These are phyloP conservation scores for Melinopterus prodromus DNA, from an alignment of 2,888 invertebrate species.

Conservation along the genomic window DNA sequence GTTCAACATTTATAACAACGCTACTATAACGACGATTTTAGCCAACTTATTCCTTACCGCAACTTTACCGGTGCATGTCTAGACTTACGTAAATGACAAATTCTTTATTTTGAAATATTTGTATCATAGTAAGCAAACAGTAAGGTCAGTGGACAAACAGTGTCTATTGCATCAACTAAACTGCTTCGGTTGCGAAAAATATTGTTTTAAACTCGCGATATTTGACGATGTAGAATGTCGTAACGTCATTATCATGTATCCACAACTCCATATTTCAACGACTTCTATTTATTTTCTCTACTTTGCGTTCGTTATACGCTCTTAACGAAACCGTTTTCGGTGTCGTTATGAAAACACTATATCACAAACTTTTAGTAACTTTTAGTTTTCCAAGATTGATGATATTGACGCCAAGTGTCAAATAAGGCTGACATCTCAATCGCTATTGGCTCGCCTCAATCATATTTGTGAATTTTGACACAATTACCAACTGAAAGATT, in stretches of 20 bases:
- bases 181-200: background rate
- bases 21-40: background rate
- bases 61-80: background rate
- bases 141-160: background rate
- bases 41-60: background rate
- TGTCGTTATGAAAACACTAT: too few relatives aligned
- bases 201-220: background rate
- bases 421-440: too few relatives aligned
- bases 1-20: background rate
- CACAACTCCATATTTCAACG: too few relatives aligned
- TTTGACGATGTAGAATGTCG: background rate
- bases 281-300: too few relatives aligned
- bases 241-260: background rate
- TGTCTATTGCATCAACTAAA: background rate
- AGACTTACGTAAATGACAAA: background rate
- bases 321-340: too few relatives aligned
- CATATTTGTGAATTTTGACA: too few relatives aligned
- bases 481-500: too few relatives aligned
- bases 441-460: too few relatives aligned
- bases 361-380: too few relatives aligned
- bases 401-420: too few relatives aligned
- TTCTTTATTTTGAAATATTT: background rate
- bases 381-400: too few relatives aligned
- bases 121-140: background rate
- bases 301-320: too few relatives aligned